Base-by-base conservation (phyloP, 2,888 invertebrate genomes). In the Eupithecia insigniata region DNA sequence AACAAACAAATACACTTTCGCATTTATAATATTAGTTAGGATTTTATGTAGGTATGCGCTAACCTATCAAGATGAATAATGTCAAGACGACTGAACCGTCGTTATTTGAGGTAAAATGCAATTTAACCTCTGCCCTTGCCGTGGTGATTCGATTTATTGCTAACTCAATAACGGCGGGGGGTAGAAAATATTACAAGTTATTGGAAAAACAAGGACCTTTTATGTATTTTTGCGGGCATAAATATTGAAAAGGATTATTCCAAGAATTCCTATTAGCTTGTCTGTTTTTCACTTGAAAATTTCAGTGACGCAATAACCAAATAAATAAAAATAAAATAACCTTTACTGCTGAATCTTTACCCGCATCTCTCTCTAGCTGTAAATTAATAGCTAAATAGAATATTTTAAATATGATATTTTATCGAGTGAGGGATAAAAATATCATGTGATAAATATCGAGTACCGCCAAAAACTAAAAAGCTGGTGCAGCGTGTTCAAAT, bases 81-180 rank as follows among this genome's bases (percentile, higher is more conserved):
- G 12, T 58, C 58, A 58, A 65, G 43, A 43, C 32, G 58, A 61
- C 43, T 51, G 34, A 26, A 61, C 39, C n/a, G 18, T 22, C 51
- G 61, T 34, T 67, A 67, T 58, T 62, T 39, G 62, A 62, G 51
- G 55, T 18, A 51, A n/a, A 55, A 67, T 65, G 71, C 58, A 65
- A 67, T 71, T 55, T 55, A 71, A 71, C 58, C 67, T 64, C 16
- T 26, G 55, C 26, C 58, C 58, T 28, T 58, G 28, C 14, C 58
- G 16, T 28, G 22, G 8, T 62, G 18, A 34, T 32, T 62, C 62
- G 62, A 62, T 62, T 62, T 62, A 62, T 62, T 32, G 58, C 26
- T 16, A 26, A 28, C 58, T 28, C 58, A 58, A 58, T 51, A 51
- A 51, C 46, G 22, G 46, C 46, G 10, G 46, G 62, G 60, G 62